Conservation (phyloP, 2,888 invertebrate species). For the Drosophila rellima region DNA sequence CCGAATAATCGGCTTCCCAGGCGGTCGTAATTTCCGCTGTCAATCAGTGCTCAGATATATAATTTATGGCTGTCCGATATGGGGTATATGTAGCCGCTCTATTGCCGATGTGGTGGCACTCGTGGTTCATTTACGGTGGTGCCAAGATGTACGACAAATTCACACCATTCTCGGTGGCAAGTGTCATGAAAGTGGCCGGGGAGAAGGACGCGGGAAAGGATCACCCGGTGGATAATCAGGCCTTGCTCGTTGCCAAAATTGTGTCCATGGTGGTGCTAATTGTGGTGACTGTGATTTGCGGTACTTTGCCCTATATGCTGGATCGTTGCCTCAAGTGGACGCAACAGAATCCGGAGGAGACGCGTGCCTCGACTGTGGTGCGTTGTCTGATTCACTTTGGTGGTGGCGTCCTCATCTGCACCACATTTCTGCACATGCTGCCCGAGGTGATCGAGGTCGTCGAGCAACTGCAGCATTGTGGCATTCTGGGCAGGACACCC, state of each 20-base stretch:
- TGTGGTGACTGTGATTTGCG: constrained; percentile 91
- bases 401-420: constrained; percentile 93
- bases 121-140: constrained; percentile 24
- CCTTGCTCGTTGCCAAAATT: constrained; percentile 88
- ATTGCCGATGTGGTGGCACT: constrained; percentile 34
- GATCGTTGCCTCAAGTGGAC: constrained; percentile 89
- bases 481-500: constrained; percentile 86
- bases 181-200: background rate
- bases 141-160: constrained; percentile 44
- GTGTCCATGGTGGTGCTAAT: constrained; percentile 93
- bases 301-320: constrained; percentile 90
- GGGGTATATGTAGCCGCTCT: constrained; percentile 21
- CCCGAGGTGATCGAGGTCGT: constrained; percentile 92
- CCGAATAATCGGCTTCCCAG: constrained; percentile 20
- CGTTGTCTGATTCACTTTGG: constrained; percentile 91
- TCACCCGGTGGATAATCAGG: constrained; percentile 25
- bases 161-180: background rate
- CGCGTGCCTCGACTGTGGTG: constrained; percentile 86
- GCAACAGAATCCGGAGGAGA: constrained; percentile 71
- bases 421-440: constrained; percentile 92
- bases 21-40: constrained; percentile 43
- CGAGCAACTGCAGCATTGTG: constrained; percentile 87
- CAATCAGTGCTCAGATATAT: constrained; percentile 55
- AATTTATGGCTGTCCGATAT: constrained; percentile 45
- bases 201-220: background rate